phyloP scores from a whole-genome alignment of 2,113 vertebrate species.

The Cebus imitator region DNA sequence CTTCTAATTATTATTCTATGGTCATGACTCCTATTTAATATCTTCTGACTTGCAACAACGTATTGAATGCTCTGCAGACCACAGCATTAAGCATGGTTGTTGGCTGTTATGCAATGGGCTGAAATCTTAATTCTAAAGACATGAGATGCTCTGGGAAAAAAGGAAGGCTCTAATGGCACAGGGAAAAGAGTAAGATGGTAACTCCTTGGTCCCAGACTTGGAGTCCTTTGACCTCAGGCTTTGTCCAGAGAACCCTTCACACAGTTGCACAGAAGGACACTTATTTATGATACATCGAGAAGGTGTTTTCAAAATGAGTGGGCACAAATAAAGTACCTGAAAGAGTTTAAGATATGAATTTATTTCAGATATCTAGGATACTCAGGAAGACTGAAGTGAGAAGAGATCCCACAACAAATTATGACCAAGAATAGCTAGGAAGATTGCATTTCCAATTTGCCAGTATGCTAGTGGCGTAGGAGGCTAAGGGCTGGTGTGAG shows the following conservation, averaged over 20 bases:
- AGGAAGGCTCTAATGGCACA: not conserved
- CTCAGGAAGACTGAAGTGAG: not conserved
- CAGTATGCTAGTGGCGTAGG: not conserved
- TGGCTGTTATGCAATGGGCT: not conserved
- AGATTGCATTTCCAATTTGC: not conserved
- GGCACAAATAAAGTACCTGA: not conserved
- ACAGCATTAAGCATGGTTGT: slow-evolving; percentile 2
- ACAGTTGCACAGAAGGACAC: not conserved
- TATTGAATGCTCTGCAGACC: slow-evolving; percentile 28
- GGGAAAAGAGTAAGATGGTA: not conserved
- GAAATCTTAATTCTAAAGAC: not conserved
- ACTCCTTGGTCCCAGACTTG: not conserved
- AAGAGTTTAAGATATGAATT: not conserved
- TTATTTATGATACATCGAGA: not conserved
- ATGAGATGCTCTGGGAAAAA: not conserved
- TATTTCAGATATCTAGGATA: not conserved
- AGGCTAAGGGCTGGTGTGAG: not conserved
- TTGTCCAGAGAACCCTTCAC: not conserved
- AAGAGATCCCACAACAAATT: not conserved
- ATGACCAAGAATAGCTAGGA: not conserved
- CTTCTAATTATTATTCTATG: slow-evolving; percentile 22
- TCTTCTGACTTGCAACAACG: slow-evolving; percentile 45
- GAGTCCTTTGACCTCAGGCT: not conserved
- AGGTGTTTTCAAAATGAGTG: not conserved
- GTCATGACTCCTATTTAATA: not conserved